Evolutionary conservation across 2,797 vertebrate species (phyloP), one percentile per base, ranked within the genome.

Genomic region (Moxostoma hubbsi): DNA sequence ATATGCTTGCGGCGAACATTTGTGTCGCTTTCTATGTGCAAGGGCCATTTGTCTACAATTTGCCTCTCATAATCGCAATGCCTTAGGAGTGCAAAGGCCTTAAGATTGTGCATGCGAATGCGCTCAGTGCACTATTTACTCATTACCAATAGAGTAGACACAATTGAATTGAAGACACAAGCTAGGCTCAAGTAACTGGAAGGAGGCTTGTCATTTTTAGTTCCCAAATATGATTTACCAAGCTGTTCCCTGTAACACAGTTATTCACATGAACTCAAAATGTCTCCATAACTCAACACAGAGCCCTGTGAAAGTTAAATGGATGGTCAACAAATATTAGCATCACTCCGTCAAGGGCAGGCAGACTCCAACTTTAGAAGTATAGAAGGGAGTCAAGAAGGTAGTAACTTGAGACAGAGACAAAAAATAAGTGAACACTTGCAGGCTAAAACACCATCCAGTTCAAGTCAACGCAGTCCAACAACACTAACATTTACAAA

Each of bases 261-360:
- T 15, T 5, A 49, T 67, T 6, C 16, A 50, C 13, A 9, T 66
- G 63, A 58, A 62, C 46, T 9, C 6, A 49, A 65, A 12, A 67
- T 9, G 16, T 67, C 15, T 72, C 12, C 10, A 79, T 50, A 65
- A 36, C 51, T 65, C 70, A 53, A 59, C 69, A 58, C 46, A 5
- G 43, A 64, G 43, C 11, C 15, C 45, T 10, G 24, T 5, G 62
- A 73, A 73, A 53, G 77, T 43, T 65, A 79, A 72, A 73, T 13
- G 49, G 69, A 73, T 57, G 16, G 69, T 79, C 7, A 18, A 65
- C 69, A 79, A 79, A 79, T 59, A 79, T 79, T 73, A 79, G 13
- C 69, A 72, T 73, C 77, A 47, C 62, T 50, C 55, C 4, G 53
- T 73, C 77, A 79, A 79, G 69, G 24, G 24, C 24, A 36, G 3